phyloP scores from a whole-genome alignment of 1,140 invertebrate genomes.

The Oreohelix idahoensis region DNA sequence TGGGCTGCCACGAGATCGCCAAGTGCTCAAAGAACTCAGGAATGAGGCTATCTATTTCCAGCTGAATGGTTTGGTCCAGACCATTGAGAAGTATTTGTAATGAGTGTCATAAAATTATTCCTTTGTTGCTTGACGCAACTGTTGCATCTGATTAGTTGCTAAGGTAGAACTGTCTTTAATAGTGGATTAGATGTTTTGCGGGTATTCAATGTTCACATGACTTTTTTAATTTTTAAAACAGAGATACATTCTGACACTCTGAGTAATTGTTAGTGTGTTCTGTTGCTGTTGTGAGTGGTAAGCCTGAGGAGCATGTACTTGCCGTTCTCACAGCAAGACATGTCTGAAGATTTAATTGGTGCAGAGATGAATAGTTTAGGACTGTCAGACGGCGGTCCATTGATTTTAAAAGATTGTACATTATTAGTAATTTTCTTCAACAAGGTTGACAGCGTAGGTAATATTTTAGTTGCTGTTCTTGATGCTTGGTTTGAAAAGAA shows the following conservation, averaged over 20 bases:
- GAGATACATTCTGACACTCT: neutral
- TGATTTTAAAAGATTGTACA: too few species aligned
- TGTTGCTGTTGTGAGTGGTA: neutral
- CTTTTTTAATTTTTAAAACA: neutral
- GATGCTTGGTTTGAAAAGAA: too few species aligned
- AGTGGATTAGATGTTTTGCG: neutral
- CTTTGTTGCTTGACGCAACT: neutral
- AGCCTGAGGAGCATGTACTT: too few species aligned
- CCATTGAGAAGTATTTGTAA: slow-evolving; percentile 60
- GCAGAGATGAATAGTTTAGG: too few species aligned
- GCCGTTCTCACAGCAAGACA: too few species aligned
- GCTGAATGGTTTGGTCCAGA: slow-evolving; percentile 57
- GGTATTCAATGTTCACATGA: neutral
- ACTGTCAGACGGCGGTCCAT: too few species aligned
- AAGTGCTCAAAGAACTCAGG: slow-evolving; percentile 59
- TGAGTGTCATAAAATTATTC: neutral
- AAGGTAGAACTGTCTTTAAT: neutral
- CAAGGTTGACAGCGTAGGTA: too few species aligned
- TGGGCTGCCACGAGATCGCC: slow-evolving; percentile 56
- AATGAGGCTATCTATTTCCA: slow-evolving; percentile 66
- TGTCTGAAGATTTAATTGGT: too few species aligned
- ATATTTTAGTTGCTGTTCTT: too few species aligned
- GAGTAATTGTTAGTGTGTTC: neutral
- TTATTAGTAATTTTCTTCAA: too few species aligned
- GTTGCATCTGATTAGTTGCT: neutral